Evolutionary conservation across 30 jellyfish, hydroid and myxozoan genomes (phyloP).

Genomic region (Rhopilema esculentum): DNA sequence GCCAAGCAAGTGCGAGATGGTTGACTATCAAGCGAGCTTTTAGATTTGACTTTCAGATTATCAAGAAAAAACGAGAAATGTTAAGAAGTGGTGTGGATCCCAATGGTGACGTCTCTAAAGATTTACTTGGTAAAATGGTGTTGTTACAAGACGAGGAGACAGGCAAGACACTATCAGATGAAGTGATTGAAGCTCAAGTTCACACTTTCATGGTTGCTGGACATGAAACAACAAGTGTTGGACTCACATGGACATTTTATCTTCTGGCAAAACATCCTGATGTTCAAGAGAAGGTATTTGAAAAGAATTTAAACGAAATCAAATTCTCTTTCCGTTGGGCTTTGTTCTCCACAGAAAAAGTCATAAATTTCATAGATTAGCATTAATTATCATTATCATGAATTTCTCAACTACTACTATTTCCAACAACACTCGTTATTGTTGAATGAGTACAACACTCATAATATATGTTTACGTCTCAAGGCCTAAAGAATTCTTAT

Average conservation of each 20-base stretch:
- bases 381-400: too few species aligned
- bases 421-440: too few species aligned
- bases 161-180: constrained; percentile 48
- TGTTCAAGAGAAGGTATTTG: constrained; percentile 61
- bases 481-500: too few species aligned
- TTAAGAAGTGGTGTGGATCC: neutral
- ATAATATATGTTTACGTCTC: too few species aligned
- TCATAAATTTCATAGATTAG: neutral
- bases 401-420: too few species aligned
- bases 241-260: constrained; percentile 75
- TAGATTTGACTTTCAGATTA: constrained; percentile 10
- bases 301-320: too few species aligned
- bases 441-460: too few species aligned
- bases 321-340: too few species aligned
- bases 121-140: constrained; percentile 61
- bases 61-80: constrained; percentile 33
- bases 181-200: constrained; percentile 48
- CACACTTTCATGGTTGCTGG: constrained; percentile 87
- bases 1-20: too few species aligned
- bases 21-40: neutral
- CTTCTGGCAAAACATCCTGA: constrained; percentile 76
- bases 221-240: constrained; percentile 78
- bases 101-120: neutral
- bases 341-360: too few species aligned
- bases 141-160: constrained; percentile 55